A percentile compares a stretch with the other conserved stretches of the same genome.
Evolutionary conservation across 2,888 invertebrate species (phyloP).

Genomic region (Drosophila suboccidentalis): DNA sequence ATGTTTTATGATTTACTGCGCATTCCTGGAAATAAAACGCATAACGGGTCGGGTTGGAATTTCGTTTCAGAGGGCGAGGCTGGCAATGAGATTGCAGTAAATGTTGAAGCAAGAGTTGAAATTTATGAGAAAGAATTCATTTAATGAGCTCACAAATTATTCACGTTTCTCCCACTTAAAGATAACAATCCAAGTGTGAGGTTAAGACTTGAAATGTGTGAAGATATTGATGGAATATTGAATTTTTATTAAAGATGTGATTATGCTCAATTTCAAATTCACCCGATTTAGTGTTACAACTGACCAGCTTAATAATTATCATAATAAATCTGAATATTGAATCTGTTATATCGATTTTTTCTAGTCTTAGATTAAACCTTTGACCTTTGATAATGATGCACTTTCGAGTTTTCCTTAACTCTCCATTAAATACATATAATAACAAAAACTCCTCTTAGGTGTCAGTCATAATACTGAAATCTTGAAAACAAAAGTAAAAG

Average conservation of each 20-base stretch:
- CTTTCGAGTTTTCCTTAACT: slow-evolving; percentile 7
- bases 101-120: neutral
- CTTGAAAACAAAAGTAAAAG: slow-evolving; percentile 49
- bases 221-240: slow-evolving; percentile 3
- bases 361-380: neutral
- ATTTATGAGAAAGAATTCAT: slow-evolving; percentile 22
- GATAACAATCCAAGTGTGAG: slow-evolving; percentile 11
- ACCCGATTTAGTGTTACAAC: neutral
- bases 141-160: slow-evolving; percentile 44
- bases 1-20: slow-evolving; percentile 47
- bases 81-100: slow-evolving; percentile 40
- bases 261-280: too few relatives aligned
- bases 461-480: slow-evolving; percentile 2
- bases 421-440: neutral
- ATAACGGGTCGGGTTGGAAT: slow-evolving; percentile 47
- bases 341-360: neutral
- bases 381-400: neutral
- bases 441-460: neutral
- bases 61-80: slow-evolving; percentile 15
- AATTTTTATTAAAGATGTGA: neutral
- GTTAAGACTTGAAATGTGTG: slow-evolving; percentile 8
- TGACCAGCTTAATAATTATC: too few relatives aligned
- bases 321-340: too few relatives aligned
- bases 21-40: slow-evolving; percentile 40
- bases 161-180: neutral